phyloP scores from a whole-genome alignment of 2,797 vertebrate species.

The Enteromius fasciolatus region DNA sequence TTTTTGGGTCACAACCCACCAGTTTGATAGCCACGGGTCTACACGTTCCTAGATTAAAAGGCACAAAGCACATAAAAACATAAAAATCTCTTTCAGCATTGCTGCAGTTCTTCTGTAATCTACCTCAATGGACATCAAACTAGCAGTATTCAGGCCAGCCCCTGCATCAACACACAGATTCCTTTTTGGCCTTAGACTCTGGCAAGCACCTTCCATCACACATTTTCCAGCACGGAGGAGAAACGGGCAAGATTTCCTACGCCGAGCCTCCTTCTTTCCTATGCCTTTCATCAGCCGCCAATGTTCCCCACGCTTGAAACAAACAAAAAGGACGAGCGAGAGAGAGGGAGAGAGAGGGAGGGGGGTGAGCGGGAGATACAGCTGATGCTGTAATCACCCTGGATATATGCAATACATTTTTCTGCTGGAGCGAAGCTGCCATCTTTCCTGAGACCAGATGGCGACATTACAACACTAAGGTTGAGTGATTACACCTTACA shows the following conservation, averaged over 20 bases:
- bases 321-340: slow-evolving; percentile 37
- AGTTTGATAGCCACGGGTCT: slow-evolving; percentile 18
- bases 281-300: slow-evolving; percentile 48
- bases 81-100: background rate
- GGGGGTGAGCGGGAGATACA: slow-evolving; percentile 52
- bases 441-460: slow-evolving; percentile 79
- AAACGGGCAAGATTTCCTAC: slow-evolving; percentile 40
- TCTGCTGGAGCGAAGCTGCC: slow-evolving; percentile 74
- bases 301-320: slow-evolving; percentile 37
- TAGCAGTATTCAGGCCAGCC: slow-evolving; percentile 30
- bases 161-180: slow-evolving; percentile 39
- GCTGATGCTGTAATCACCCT: slow-evolving; percentile 77
- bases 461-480: slow-evolving; percentile 80
- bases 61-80: slow-evolving; percentile 15
- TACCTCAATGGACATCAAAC: slow-evolving; percentile 38
- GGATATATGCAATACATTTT: slow-evolving; percentile 78
- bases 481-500: slow-evolving; percentile 79
- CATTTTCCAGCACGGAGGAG: slow-evolving; percentile 31
- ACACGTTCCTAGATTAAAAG: background rate
- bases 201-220: slow-evolving; percentile 37
- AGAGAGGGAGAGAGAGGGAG: slow-evolving; percentile 30
- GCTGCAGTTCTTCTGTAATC: slow-evolving; percentile 19
- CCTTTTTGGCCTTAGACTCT: slow-evolving; percentile 42
- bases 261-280: slow-evolving; percentile 33
- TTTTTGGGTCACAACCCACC: background rate